Evolutionary conservation across 2,113 vertebrate genomes (phyloP).

Genomic region (Chionomys nivalis): DNA sequence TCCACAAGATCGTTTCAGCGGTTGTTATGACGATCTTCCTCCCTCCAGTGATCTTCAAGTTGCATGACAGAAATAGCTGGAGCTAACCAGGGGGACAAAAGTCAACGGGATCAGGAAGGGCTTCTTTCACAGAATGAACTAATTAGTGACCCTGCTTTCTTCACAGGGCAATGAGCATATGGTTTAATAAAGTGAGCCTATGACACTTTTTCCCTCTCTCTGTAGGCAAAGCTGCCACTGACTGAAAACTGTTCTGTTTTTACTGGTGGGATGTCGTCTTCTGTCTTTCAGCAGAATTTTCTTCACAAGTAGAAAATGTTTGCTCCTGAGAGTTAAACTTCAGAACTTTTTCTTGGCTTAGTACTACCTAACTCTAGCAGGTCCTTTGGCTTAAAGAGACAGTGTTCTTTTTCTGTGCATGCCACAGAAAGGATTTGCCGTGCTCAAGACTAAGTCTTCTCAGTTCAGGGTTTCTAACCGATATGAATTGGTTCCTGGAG

Average conservation of each 20-base stretch:
- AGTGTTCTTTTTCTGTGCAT: slow-evolving; percentile 78
- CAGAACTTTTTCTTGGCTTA: slow-evolving; percentile 89
- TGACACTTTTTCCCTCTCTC: slow-evolving; percentile 86
- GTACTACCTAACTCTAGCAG: slow-evolving; percentile 84
- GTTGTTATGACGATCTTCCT: slow-evolving; percentile 96
- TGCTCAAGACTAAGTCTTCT: slow-evolving; percentile 71
- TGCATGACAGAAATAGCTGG: slow-evolving; percentile 98
- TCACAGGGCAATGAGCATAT: slow-evolving; percentile 90
- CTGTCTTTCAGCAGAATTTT: slow-evolving; percentile 91
- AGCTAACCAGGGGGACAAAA: slow-evolving; percentile 93
- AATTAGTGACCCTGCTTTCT: slow-evolving; percentile 91
- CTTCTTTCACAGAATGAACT: slow-evolving; percentile 92
- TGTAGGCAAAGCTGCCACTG: slow-evolving; percentile 89
- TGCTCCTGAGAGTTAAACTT: slow-evolving; percentile 90
- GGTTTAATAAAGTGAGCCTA: slow-evolving; percentile 90
- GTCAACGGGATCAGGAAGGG: slow-evolving; percentile 91
- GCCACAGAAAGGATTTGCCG: slow-evolving; percentile 59
- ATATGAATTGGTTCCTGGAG: slow-evolving; percentile 56
- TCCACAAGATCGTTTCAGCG: slow-evolving; percentile 95
- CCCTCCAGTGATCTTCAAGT: slow-evolving; percentile 99
- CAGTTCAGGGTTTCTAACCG: slow-evolving; percentile 66
- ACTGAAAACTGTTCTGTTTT: slow-evolving; percentile 90
- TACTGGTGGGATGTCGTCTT: slow-evolving; percentile 88
- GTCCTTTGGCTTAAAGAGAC: slow-evolving; percentile 88
- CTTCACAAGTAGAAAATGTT: slow-evolving; percentile 91